These are phyloP conservation scores for Cephus runcator DNA, from an alignment of 2,888 invertebrate genomes.

Conservation along the genomic window DNA sequence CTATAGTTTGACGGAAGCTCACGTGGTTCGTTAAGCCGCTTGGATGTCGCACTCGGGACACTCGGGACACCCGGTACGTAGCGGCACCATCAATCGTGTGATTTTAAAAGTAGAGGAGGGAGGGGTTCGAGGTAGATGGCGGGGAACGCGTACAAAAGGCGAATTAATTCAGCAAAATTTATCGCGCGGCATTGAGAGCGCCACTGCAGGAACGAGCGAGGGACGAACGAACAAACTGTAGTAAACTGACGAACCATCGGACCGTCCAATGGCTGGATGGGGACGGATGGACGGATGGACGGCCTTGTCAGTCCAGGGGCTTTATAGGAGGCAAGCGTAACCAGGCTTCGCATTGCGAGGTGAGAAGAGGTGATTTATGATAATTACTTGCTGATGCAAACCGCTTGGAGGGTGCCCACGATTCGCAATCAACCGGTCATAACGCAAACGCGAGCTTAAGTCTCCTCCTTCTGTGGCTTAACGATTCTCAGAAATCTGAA, in stretches of 20 bases:
- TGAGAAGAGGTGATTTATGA: slow-evolving; percentile 51
- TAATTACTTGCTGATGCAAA: slow-evolving; percentile 50
- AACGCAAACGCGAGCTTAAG: slow-evolving; percentile 19
- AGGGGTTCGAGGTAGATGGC: slow-evolving; percentile 19
- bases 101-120: slow-evolving; percentile 33
- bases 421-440: slow-evolving; percentile 31
- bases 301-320: slow-evolving; percentile 24
- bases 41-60: too few species aligned
- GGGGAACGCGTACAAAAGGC: slow-evolving; percentile 44
- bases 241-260: slow-evolving; percentile 17
- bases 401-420: slow-evolving; percentile 42
- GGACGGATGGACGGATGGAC: slow-evolving; percentile 27
- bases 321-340: slow-evolving; percentile 31
- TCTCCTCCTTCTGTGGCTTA: slow-evolving; percentile 35
- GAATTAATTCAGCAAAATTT: slow-evolving; percentile 53
- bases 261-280: slow-evolving; percentile 24
- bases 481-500: slow-evolving; percentile 49
- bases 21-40: too few species aligned
- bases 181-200: slow-evolving; percentile 38
- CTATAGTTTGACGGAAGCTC: too few species aligned
- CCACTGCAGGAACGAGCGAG: slow-evolving; percentile 27
- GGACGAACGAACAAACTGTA: not conserved
- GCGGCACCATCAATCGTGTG: slow-evolving; percentile 36
- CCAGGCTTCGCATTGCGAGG: slow-evolving; percentile 26
- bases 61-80: slow-evolving; percentile 14